Base-by-base conservation (phyloP, 2,888 invertebrate species). In the Cephus rjabovi region DNA sequence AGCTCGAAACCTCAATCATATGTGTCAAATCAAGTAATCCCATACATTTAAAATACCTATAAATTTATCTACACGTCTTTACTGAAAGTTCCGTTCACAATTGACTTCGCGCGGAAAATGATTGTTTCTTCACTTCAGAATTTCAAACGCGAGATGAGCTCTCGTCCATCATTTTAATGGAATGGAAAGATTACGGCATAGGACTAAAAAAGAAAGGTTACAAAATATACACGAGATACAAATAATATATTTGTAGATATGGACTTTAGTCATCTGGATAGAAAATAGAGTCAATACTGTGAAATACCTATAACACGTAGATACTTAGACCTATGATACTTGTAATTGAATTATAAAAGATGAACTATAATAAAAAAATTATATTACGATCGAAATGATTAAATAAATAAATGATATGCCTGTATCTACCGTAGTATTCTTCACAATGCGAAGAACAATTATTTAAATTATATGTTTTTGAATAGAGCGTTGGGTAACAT, bases 1-100 rank as follows among this genome's bases (percentile, higher is more conserved):
- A 89, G 89, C 90, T 90, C 90, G 89, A 90, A 86, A 90, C 90
- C 90, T 90, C 89, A 90, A 90, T 90, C 89, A 89, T 88, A 89
- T 90, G 90, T 90, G 90, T 90, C 90, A 90, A 90, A 90, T 90
- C 88, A 90, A 89, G 83, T 87, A 87, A 87, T 80, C 86, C 85
- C 56, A 9, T 88, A 88, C 85, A 85, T 86, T 87, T 83, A 86
- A 86, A 84, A 84, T 87, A 88, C 86, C 85, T 87, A 84, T 86
- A 83, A 84, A 80, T 70, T 79, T 76, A 75, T 77, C 31, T 76
- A 75, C 76, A 78, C 75, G 56, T 75, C 77, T 56, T 23, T 56
- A 23, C 15, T 9, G 56, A 56, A 56, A 56, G 56, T 9, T 56
- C 56, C 23, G 23, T 56, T 56, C 6, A 56, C 23, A 56, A 56